Conservation (phyloP, 1,140 invertebrate genomes). For the Brachionus sp. region DNA sequence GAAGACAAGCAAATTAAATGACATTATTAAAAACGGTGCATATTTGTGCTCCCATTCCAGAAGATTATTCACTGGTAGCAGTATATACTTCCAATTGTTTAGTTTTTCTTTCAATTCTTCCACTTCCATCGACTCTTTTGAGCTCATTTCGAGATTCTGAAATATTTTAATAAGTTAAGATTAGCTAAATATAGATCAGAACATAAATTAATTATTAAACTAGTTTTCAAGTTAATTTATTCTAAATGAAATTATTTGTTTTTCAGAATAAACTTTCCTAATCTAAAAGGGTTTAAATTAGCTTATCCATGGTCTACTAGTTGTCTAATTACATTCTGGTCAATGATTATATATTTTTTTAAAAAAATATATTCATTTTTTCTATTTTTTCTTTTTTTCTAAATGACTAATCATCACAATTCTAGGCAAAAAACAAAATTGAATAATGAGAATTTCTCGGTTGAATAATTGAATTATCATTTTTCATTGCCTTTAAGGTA, state of each 20-base stretch:
- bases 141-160: neutral
- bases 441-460: no score
- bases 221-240: neutral
- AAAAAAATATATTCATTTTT: no score
- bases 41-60: conserved; percentile 44
- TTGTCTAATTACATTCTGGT: neutral
- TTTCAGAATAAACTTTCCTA: neutral
- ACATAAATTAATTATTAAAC: neutral
- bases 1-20: neutral
- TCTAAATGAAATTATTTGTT: neutral
- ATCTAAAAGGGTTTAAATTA: neutral
- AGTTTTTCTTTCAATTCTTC: conserved; percentile 6
- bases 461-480: no score
- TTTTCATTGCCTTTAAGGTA: no score
- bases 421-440: no score
- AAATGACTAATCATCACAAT: no score
- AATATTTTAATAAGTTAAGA: neutral
- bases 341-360: no score
- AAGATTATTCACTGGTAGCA: conserved; percentile 29
- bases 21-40: conserved; percentile 5
- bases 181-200: neutral
- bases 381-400: no score
- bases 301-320: neutral
- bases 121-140: neutral
- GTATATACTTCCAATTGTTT: neutral